Percentiles rank a stretch among this genome's conserved stretches.
Evolutionary conservation across 2,888 invertebrate genomes (phyloP).

Genomic region (Tenodera sinensis): DNA sequence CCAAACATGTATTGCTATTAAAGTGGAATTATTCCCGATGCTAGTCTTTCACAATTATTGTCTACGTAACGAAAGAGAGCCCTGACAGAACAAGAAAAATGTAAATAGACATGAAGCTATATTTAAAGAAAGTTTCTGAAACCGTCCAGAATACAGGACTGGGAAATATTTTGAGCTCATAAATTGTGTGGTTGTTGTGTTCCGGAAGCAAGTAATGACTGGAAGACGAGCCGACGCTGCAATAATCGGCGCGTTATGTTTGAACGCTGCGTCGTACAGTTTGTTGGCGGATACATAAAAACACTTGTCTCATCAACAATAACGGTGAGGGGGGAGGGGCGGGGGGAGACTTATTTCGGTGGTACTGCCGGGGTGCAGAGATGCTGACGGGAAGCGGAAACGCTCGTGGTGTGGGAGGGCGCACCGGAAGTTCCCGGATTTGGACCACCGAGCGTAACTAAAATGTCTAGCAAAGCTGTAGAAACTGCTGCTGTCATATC

Average conservation of each 20-base stretch:
- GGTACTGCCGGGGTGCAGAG: not conserved
- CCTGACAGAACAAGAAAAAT: too few relatives aligned
- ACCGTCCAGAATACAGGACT: too few relatives aligned
- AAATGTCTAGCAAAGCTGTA: not conserved
- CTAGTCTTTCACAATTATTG: too few relatives aligned
- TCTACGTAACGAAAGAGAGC: too few relatives aligned
- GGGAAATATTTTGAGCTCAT: too few relatives aligned
- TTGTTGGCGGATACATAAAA: not conserved
- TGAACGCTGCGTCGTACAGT: not conserved
- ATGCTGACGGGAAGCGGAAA: constrained; percentile 7
- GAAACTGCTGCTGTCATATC: not conserved
- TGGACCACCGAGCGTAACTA: constrained; percentile 13
- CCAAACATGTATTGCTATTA: too few relatives aligned
- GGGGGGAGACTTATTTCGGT: not conserved
- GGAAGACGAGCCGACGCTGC: not conserved
- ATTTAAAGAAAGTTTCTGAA: too few relatives aligned
- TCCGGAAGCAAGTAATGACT: not conserved
- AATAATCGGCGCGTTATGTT: not conserved
- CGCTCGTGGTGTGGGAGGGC: not conserved
- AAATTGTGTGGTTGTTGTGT: not conserved
- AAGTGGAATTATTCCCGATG: too few relatives aligned
- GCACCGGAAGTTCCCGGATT: constrained; percentile 8
- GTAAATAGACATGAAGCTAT: too few relatives aligned
- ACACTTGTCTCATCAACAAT: not conserved
- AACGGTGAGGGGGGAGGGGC: not conserved